Percentiles rank a stretch among this genome's conserved stretches.
Evolutionary conservation across 2,113 vertebrate genomes (phyloP).

Genomic region (Nematolebias whitei): DNA sequence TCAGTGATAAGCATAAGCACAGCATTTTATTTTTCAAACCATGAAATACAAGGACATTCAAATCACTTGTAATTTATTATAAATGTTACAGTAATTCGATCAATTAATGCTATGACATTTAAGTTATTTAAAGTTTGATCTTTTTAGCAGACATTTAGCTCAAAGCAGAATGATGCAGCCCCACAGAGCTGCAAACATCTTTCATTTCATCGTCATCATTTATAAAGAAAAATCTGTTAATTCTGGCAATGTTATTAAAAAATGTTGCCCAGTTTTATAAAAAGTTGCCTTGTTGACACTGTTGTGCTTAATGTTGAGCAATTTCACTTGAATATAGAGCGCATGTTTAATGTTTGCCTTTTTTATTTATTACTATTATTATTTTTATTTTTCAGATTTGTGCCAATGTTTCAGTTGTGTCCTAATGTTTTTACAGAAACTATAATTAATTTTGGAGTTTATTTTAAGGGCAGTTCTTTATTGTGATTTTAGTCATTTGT

Average conservation of each 20-base stretch:
- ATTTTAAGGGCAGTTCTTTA: constrained; percentile 29
- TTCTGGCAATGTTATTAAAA: background rate
- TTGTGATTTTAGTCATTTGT: constrained; percentile 37
- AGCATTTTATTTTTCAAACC: background rate
- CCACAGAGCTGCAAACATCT: background rate
- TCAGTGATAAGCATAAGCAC: background rate
- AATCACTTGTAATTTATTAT: background rate
- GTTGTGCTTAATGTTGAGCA: constrained; percentile 17
- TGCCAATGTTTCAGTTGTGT: constrained; percentile 49
- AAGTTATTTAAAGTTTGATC: background rate
- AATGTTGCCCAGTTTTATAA: constrained; percentile 6
- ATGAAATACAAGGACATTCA: background rate
- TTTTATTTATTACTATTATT: constrained; percentile 16
- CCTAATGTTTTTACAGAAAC: constrained; percentile 17
- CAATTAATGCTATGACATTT: background rate
- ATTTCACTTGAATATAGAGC: constrained; percentile 46
- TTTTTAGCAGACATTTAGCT: constrained; percentile 1
- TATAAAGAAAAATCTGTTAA: background rate
- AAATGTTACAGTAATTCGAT: background rate
- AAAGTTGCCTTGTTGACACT: constrained; percentile 19
- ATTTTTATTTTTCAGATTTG: constrained; percentile 17
- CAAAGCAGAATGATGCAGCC: background rate
- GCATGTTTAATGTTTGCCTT: constrained; percentile 30
- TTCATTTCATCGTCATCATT: background rate
- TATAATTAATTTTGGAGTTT: constrained; percentile 17